Percentiles rank a stretch among this genome's conserved stretches.
Evolutionary conservation across 92 coral and sea anemone species (phyloP).

Genomic region (Plumapathes pennacea): DNA sequence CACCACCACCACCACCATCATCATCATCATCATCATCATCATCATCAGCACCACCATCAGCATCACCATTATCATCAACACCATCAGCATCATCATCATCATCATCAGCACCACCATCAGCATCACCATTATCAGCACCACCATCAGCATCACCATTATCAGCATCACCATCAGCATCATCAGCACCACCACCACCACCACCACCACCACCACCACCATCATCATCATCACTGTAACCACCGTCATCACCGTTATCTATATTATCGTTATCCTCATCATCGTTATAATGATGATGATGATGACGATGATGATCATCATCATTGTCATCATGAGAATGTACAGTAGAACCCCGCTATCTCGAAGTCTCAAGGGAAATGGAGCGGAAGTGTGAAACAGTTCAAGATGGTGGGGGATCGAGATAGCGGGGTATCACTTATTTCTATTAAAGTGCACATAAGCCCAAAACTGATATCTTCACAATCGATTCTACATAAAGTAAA

Average conservation of each 20-base stretch:
- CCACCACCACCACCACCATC: neutral
- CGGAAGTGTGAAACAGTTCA: too few relatives aligned
- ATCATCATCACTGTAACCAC: neutral
- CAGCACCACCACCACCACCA: conserved; percentile 1
- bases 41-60: conserved; percentile 1
- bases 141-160: conserved; percentile 1
- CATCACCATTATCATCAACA: neutral
- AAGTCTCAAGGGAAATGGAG: too few relatives aligned
- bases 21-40: neutral
- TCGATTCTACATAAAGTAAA: too few relatives aligned
- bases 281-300: neutral
- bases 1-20: conserved; percentile 4
- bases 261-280: neutral
- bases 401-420: too few relatives aligned
- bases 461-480: too few relatives aligned
- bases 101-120: conserved; percentile 2
- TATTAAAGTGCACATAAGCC: too few relatives aligned
- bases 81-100: conserved; percentile 4
- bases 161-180: neutral
- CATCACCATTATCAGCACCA: neutral
- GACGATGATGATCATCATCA: neutral
- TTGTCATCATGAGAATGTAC: neutral
- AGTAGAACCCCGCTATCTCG: too few relatives aligned
- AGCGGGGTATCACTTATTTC: too few relatives aligned
- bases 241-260: conserved; percentile 1